phyloP scores from a whole-genome alignment of 1,140 invertebrate genomes.

The Psilanteris sp. region DNA sequence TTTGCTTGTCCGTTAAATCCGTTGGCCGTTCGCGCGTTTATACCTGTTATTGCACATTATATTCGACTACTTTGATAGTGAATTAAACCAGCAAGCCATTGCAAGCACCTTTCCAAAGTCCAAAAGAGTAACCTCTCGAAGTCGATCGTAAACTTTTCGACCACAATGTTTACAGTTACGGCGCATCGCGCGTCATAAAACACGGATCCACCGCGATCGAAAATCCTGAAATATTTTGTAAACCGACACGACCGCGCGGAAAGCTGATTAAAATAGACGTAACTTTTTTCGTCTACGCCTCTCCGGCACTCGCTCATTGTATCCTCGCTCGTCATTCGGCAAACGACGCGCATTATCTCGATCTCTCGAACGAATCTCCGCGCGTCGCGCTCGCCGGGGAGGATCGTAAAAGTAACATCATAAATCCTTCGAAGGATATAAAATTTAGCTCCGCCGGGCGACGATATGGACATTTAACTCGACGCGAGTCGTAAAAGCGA shows the following conservation, averaged over 20 bases:
- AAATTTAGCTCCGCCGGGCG: constrained; percentile 52
- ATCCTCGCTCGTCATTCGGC: constrained; percentile 25
- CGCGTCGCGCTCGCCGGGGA: constrained; percentile 32
- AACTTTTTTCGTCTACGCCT: constrained; percentile 47
- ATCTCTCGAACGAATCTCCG: constrained; percentile 60
- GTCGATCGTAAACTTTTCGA: constrained; percentile 33
- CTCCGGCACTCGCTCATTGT: constrained; percentile 20
- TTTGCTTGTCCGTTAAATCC: no score
- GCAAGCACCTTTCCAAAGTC: constrained; percentile 7
- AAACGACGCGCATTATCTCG: constrained; percentile 55
- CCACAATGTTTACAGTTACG: constrained; percentile 48
- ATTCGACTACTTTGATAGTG: constrained; percentile 3
- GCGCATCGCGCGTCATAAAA: constrained; percentile 29
- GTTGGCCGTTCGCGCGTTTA: constrained; percentile 1
- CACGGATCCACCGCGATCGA: constrained; percentile 27
- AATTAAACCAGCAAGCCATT: constrained; percentile 12
- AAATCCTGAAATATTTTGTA: constrained; percentile 56
- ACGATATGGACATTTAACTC: constrained; percentile 59
- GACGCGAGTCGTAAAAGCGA: constrained; percentile 69
- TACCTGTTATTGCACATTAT: constrained; percentile 3
- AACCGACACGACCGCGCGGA: constrained; percentile 34
- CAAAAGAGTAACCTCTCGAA: background rate
- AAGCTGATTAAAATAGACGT: constrained; percentile 58
- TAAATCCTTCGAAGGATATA: constrained; percentile 68
- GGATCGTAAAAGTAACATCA: constrained; percentile 75